These are phyloP conservation scores for Machimus rusticus DNA, from an alignment of 2,888 invertebrate genomes.

Conservation along the genomic window DNA sequence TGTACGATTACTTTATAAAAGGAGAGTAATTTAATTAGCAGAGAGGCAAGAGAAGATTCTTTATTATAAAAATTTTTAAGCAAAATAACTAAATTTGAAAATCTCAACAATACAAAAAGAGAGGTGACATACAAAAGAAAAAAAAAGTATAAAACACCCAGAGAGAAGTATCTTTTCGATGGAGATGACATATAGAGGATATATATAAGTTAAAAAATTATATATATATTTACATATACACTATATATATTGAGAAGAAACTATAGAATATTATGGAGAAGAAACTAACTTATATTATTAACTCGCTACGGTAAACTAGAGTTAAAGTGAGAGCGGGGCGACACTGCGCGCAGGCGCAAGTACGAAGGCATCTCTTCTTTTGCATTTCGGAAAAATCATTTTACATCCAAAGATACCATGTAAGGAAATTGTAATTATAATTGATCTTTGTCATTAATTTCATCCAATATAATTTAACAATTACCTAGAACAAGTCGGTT, in stretches of 20 bases:
- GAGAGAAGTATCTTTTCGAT: constrained; percentile 31
- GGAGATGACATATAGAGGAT: constrained; percentile 33
- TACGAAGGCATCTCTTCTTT: constrained; percentile 6
- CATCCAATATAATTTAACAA: not conserved
- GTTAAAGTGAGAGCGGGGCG: not conserved
- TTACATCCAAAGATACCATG: not conserved
- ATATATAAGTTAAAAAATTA: constrained; percentile 39
- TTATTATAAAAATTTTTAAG: constrained; percentile 18
- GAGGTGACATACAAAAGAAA: not conserved
- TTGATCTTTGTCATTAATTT: constrained; percentile 2
- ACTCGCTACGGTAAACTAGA: constrained; percentile 13
- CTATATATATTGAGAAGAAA: constrained; percentile 34
- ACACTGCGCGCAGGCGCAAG: not conserved
- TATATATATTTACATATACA: constrained; percentile 46
- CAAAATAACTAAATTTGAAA: constrained; percentile 27
- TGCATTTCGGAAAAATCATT: not conserved
- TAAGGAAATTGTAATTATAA: constrained; percentile 12
- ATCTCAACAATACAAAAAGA: constrained; percentile 19
- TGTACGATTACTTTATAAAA: constrained; percentile 43
- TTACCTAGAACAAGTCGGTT: not conserved
- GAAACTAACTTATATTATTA: constrained; percentile 25
- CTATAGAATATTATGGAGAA: constrained; percentile 21
- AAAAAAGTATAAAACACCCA: not conserved
- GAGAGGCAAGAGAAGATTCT: constrained; percentile 30
- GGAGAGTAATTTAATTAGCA: constrained; percentile 20